phyloP scores from a whole-genome alignment of 1,140 invertebrate species.

The Vanessa atalanta region DNA sequence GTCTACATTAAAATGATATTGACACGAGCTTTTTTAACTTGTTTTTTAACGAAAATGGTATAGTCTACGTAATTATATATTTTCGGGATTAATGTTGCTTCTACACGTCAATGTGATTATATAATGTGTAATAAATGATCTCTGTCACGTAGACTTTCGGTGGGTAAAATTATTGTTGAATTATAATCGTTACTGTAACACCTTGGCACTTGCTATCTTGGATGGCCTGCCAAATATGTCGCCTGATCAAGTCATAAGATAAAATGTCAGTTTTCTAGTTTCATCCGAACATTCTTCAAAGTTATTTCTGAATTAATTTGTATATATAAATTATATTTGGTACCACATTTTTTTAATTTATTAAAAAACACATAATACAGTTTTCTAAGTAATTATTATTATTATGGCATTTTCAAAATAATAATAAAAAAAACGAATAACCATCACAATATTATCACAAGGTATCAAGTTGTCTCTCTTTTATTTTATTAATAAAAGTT shows the following conservation, averaged over 20 bases:
- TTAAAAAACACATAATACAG: no score
- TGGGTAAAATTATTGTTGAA: not conserved
- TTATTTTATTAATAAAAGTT: no score
- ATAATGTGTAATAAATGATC: conserved; percentile 3
- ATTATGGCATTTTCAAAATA: no score
- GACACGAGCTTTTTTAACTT: no score
- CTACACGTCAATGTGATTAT: not conserved
- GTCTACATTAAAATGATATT: no score
- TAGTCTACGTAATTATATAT: no score
- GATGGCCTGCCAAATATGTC: conserved; percentile 56
- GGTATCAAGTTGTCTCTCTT: no score
- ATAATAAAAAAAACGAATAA: no score
- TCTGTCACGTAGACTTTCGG: not conserved
- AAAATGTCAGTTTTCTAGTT: conserved; percentile 11
- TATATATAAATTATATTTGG: not conserved
- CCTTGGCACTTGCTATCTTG: conserved; percentile 13
- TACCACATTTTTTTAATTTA: no score
- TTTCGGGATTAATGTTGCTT: not conserved
- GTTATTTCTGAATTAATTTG: conserved; percentile 2
- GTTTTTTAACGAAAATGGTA: no score
- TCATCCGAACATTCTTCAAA: not conserved
- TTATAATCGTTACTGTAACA: not conserved
- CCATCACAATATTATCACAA: no score
- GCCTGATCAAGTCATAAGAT: conserved; percentile 39
- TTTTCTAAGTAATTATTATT: no score